A percentile compares a stretch with the other conserved stretches of the same genome.
phyloP scores from a whole-genome alignment of 2,113 vertebrate genomes.

The Ceyx cyanopectus region DNA sequence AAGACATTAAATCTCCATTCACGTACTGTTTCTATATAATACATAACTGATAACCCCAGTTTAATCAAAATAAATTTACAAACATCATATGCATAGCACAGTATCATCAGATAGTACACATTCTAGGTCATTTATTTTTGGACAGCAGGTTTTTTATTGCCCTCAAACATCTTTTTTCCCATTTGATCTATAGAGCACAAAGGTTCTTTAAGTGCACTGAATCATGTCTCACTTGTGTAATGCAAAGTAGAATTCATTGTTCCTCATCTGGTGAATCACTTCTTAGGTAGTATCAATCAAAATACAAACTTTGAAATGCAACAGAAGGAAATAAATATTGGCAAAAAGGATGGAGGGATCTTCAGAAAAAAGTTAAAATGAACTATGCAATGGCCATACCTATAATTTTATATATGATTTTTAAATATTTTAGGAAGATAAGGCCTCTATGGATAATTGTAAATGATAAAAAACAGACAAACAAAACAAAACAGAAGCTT shows the following conservation, averaged over 20 bases:
- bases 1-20: not conserved
- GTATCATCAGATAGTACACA: not conserved
- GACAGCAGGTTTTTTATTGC: not conserved
- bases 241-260: not conserved
- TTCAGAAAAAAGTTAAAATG: not conserved
- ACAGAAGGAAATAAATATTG: not conserved
- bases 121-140: not conserved
- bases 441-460: not conserved
- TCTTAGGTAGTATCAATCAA: not conserved
- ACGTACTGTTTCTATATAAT: not conserved
- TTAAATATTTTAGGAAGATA: not conserved
- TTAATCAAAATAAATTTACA: not conserved
- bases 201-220: not conserved
- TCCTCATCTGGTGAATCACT: not conserved
- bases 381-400: not conserved
- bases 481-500: too few relatives aligned
- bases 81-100: not conserved
- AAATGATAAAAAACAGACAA: not conserved
- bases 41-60: not conserved
- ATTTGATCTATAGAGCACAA: not conserved
- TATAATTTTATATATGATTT: not conserved
- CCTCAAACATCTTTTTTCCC: not conserved
- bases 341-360: not conserved
- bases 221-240: not conserved
- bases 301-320: not conserved